A percentile compares a stretch with the other conserved stretches of the same genome.
Conservation (phyloP, 2,797 vertebrate genomes). For the Chromobotia macracanthus region DNA sequence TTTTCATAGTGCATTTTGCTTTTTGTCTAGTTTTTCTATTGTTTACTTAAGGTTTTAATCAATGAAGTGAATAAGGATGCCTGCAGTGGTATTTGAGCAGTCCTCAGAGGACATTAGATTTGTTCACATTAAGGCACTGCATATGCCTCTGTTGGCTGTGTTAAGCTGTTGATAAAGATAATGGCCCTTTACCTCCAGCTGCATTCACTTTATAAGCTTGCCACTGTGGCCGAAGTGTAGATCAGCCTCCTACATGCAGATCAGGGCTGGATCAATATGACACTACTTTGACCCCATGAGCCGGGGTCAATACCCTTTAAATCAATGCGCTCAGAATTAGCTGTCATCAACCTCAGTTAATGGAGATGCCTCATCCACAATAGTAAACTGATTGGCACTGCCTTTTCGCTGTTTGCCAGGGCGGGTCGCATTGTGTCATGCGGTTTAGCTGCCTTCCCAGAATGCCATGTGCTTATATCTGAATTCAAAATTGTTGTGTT, state of each 20-base stretch:
- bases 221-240: constrained; percentile 43
- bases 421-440: constrained; percentile 20
- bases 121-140: constrained; percentile 27
- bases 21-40: constrained; percentile 27
- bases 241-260: constrained; percentile 59
- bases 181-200: constrained; percentile 40
- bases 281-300: constrained; percentile 66
- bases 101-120: constrained; percentile 33
- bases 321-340: constrained; percentile 66
- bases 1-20: constrained; percentile 32
- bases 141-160: constrained; percentile 7
- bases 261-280: constrained; percentile 64
- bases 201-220: constrained; percentile 52
- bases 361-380: constrained; percentile 64
- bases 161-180: constrained; percentile 56
- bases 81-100: not conserved
- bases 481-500: not conserved
- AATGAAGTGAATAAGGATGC: constrained; percentile 43
- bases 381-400: constrained; percentile 49
- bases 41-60: constrained; percentile 46
- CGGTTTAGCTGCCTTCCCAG: not conserved
- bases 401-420: constrained; percentile 49
- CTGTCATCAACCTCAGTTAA: constrained; percentile 64
- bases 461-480: not conserved
- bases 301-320: constrained; percentile 59